phyloP scores from a whole-genome alignment of 2,888 invertebrate genomes.

The Lordiphosa andalusiaca region DNA sequence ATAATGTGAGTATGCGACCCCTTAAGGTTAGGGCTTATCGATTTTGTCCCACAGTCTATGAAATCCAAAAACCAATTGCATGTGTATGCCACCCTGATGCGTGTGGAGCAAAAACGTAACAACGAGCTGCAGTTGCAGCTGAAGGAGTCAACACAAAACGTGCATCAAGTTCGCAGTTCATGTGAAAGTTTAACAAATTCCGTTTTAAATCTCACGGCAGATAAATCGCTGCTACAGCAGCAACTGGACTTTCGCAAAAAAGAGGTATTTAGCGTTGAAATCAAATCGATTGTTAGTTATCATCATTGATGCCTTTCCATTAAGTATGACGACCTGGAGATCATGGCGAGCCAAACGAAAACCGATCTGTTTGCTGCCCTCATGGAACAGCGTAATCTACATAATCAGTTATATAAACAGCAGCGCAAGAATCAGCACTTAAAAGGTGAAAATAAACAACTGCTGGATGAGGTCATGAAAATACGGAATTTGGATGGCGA shows the following conservation, averaged over 20 bases:
- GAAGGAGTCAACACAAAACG: slow-evolving; percentile 47
- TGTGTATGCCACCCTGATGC: slow-evolving; percentile 68
- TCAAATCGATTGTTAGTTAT: slow-evolving; percentile 9
- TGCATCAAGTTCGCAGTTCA: slow-evolving; percentile 50
- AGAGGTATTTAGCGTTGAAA: slow-evolving; percentile 21
- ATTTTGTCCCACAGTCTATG: slow-evolving; percentile 46
- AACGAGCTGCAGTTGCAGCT: slow-evolving; percentile 68
- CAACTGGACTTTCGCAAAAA: slow-evolving; percentile 38
- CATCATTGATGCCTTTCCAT: no score
- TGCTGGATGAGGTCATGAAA: slow-evolving; percentile 56
- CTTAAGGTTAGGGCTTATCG: accelerated
- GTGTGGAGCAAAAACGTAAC: slow-evolving; percentile 74
- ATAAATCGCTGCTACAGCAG: slow-evolving; percentile 48
- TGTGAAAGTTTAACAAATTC: slow-evolving; percentile 58
- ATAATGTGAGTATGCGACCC: slow-evolving; percentile 55
- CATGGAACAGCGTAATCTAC: slow-evolving; percentile 55
- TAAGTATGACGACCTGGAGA: slow-evolving; percentile 47
- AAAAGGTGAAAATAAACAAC: slow-evolving; percentile 37
- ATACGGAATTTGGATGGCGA: slow-evolving; percentile 33
- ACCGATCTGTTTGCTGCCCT: slow-evolving; percentile 55
- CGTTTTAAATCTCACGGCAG: slow-evolving; percentile 54
- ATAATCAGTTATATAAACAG: slow-evolving; percentile 51
- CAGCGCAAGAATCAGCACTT: slow-evolving; percentile 37
- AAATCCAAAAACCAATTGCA: slow-evolving; percentile 68
- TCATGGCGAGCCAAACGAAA: slow-evolving; percentile 47